Evolutionary conservation across 2,113 vertebrate species (phyloP).

Genomic region (Nipponia nippon): DNA sequence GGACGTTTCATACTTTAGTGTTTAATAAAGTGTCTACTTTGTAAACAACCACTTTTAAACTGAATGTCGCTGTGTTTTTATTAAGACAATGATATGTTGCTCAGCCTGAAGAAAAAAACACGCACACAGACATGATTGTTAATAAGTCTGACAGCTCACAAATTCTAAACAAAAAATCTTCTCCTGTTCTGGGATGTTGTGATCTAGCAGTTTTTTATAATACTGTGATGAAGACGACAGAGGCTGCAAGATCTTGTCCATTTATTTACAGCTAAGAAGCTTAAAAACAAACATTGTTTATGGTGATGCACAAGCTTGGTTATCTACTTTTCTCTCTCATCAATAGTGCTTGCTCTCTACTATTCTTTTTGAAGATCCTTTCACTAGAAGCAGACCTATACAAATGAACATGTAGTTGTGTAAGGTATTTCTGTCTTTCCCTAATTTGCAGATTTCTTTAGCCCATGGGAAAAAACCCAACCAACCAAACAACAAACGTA

Average conservation of each 20-base stretch:
- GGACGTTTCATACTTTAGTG: neutral
- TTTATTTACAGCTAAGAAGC: neutral
- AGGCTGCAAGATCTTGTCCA: neutral
- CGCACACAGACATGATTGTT: fast-evolving
- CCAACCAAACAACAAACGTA: no score
- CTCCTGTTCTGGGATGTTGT: neutral
- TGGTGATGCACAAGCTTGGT: neutral
- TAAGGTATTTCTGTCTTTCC: neutral
- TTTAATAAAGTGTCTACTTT: neutral
- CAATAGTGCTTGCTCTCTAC: neutral
- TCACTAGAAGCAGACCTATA: neutral
- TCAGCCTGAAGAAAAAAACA: neutral
- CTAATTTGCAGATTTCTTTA: neutral
- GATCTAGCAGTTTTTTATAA: neutral
- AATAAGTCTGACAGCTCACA: neutral
- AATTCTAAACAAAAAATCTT: neutral
- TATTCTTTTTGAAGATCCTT: neutral
- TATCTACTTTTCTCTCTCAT: neutral
- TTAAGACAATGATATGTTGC: neutral
- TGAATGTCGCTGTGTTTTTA: neutral
- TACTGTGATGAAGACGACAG: neutral
- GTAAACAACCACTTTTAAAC: neutral
- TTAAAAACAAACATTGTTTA: neutral
- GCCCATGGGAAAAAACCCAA: no score
- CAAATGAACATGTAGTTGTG: neutral